Base-by-base conservation (phyloP, 2,797 vertebrate species). In the Bovichtus variegatus region DNA sequence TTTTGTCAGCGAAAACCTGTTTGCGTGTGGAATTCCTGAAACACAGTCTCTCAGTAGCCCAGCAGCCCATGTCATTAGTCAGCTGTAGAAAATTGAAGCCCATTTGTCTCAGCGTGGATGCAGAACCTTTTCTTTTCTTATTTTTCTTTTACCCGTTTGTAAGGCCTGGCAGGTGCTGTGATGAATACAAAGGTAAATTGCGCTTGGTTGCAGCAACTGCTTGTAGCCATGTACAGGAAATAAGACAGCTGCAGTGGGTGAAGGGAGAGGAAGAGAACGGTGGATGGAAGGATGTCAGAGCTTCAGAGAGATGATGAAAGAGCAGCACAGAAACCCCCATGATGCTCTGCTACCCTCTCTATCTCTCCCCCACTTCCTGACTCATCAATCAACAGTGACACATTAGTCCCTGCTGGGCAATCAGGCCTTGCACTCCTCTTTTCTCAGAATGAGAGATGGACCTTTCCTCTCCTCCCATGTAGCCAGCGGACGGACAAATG, bases 371-470 rank as follows among this genome's bases (percentile, higher is more conserved):
- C n/a, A 25, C 53, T 69, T 85, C 84, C 55, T 89, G 81, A 90
- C 61, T 87, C 89, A 91, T 92, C 91, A 92, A 81, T 92, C 91
- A 91, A n/a, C 21, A 1, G 62, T 77, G 87, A 81, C 87, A 85
- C 84, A 74, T 67, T 71, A 43, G 74, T 83, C 79, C 76, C 87
- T 49, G 59, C 74, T 62, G 63, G 79, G 71, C 68, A 75, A 72
- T 87, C 64, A 43, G 82, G 55, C 38, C 58, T 77, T 18, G 1
- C 69, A 43, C 69, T 61, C 40, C 68, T 46, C 63, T 44, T 54
- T 53, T 72, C 59, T 41, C 23, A 23, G 23, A 63, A 47, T 54
- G 53, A 80, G 74, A 75, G 50, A 71, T 72, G 81, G 63, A 78
- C 76, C 51, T 55, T 74, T 78, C 44, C 51, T 44, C 21, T 71